Evolutionary conservation across 2,797 vertebrate genomes (phyloP).

Genomic region (Poecilia wingei): DNA sequence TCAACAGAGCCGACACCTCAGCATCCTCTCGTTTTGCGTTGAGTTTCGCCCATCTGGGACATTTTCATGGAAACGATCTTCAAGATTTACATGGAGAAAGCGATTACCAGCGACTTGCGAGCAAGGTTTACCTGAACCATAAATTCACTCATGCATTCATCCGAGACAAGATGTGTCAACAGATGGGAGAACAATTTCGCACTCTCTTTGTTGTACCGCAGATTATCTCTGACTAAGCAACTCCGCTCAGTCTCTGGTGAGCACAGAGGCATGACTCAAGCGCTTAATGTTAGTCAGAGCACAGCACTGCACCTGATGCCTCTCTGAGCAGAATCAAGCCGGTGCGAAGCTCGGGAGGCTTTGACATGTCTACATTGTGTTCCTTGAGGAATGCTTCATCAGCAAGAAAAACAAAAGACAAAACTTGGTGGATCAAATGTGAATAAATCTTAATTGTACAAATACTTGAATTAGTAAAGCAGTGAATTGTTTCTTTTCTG

Average conservation of each 20-base stretch:
- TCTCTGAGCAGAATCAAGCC: conserved; percentile 29
- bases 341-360: conserved; percentile 24
- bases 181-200: conserved; percentile 38
- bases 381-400: not conserved
- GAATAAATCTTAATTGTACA: not conserved
- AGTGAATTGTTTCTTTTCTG: not conserved
- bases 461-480: not conserved
- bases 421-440: not conserved
- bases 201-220: conserved; percentile 28
- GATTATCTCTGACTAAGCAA: conserved; percentile 53
- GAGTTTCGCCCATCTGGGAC: not conserved
- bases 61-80: not conserved
- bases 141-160: conserved; percentile 42
- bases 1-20: not conserved
- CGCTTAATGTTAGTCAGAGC: conserved; percentile 43
- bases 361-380: not conserved
- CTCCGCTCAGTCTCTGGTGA: conserved; percentile 43
- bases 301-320: conserved; percentile 59
- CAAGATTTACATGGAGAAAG: not conserved
- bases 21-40: not conserved
- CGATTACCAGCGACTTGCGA: conserved; percentile 13
- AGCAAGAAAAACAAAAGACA: not conserved
- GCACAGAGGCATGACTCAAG: conserved; percentile 44
- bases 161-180: conserved; percentile 41
- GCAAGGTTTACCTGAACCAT: conserved; percentile 8